phyloP scores from a whole-genome alignment of 2,797 vertebrate genomes.

The Ctenopoma multispine region DNA sequence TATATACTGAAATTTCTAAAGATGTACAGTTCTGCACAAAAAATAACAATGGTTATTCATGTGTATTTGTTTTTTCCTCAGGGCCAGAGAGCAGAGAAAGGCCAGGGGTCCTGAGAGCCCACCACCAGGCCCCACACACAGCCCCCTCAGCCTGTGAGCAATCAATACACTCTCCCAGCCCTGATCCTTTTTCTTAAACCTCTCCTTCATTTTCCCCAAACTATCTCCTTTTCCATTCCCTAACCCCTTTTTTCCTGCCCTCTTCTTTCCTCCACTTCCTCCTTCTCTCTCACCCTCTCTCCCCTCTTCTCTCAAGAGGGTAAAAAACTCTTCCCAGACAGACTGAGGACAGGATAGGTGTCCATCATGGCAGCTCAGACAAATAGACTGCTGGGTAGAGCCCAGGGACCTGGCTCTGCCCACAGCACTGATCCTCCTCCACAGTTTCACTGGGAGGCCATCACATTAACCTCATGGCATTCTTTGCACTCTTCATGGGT shows the following conservation, averaged over 20 bases:
- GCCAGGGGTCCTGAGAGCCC: constrained; percentile 99
- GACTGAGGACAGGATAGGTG: constrained; percentile 83
- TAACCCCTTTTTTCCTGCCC: constrained; percentile 72
- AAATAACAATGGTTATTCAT: not conserved
- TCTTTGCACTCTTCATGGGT: constrained; percentile 90
- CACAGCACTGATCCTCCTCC: constrained; percentile 82
- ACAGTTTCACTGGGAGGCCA: constrained; percentile 83
- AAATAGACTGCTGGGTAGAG: constrained; percentile 79
- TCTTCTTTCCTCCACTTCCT: constrained; percentile 25
- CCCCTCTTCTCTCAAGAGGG: constrained; percentile 56
- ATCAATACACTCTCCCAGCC: constrained; percentile 87
- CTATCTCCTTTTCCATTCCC: constrained; percentile 43
- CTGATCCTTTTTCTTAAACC: constrained; percentile 70
- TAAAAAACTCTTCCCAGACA: constrained; percentile 75
- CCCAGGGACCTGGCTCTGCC: constrained; percentile 77
- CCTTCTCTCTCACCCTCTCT: constrained; percentile 47
- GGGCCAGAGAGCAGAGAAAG: constrained; percentile 99
- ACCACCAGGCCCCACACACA: constrained; percentile 84
- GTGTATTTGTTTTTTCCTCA: constrained; percentile 80
- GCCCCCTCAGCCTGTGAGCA: constrained; percentile 96
- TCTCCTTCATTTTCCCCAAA: constrained; percentile 67
- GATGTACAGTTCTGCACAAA: not conserved
- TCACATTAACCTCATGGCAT: constrained; percentile 89
- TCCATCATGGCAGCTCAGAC: constrained; percentile 85
- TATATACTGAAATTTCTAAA: constrained; percentile 10